phyloP scores from a whole-genome alignment of 2,113 vertebrate genomes.

The Hippoglossus stenolepis region DNA sequence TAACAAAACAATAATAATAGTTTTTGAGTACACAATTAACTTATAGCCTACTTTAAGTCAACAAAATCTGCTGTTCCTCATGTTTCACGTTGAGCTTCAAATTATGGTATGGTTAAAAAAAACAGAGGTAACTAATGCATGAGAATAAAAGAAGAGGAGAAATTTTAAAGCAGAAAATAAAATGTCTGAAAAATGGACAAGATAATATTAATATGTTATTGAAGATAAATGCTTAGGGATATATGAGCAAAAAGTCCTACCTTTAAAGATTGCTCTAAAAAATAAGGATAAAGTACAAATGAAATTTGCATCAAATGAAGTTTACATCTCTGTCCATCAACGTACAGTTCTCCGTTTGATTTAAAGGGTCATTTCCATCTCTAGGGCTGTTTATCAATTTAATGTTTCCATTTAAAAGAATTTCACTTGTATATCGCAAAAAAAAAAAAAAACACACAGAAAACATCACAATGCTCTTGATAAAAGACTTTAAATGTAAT shows the following conservation, averaged over 20 bases:
- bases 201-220: neutral
- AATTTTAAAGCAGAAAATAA: neutral
- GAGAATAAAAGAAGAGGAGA: neutral
- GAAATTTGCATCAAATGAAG: neutral
- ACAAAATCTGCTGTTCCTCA: too few relatives aligned
- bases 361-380: too few relatives aligned
- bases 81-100: too few relatives aligned
- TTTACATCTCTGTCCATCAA: neutral
- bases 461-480: neutral
- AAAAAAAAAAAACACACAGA: neutral
- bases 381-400: neutral
- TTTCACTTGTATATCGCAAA: neutral
- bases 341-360: neutral
- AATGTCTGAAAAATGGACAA: neutral
- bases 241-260: neutral
- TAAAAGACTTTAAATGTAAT: neutral
- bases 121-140: too few relatives aligned
- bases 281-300: too few relatives aligned
- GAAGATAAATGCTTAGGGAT: neutral
- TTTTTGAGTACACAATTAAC: too few relatives aligned
- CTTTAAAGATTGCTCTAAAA: too few relatives aligned
- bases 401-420: constrained; percentile 1
- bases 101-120: too few relatives aligned
- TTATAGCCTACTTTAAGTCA: too few relatives aligned
- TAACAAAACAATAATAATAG: too few relatives aligned